Evolutionary conservation across 2,888 invertebrate genomes (phyloP), one percentile per base, ranked within the genome.

Genomic region (Chymomyza caudatula): DNA sequence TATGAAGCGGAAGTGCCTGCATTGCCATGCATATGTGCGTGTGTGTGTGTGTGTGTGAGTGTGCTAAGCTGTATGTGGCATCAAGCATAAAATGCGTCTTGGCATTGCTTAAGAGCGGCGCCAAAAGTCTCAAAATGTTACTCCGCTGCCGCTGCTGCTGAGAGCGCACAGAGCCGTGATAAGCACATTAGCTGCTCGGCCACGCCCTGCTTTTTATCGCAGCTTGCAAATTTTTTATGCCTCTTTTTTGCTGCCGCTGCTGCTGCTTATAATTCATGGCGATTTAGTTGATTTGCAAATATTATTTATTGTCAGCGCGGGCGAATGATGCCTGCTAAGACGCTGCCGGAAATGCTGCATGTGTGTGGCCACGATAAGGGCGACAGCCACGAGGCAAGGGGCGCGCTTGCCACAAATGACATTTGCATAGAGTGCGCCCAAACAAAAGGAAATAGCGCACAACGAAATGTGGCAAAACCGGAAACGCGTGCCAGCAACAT

Each of bases 301-400:
- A 85, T 87, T 88, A 87, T 87, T 87, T 87, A 87, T 87, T 88
- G 88, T 86, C 87, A 85, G 66, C 78, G 82, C 76, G 56, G 29
- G 81, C 67, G 25, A 8, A 47, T 42, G 51, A 51, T 60, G 51
- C 49, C 19, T 23, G 58, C 58, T 3, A 25, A 58, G 29, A 47
- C 29, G 17, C 8, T 13, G 17, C 29, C 51, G 58, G 59, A 64
- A 63, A 52, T 58, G 57, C 49, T 29, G 60, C 59, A 69, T 73
- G 70, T 81, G 74, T 84, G 71, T 63, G 71, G 29, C 67, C 4
- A 68, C 73, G 87, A 78, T 78, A 82, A 85, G 68, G 20, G 17
- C 17, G 19, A n/a, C 53, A 61, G 42, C 25, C 47, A n/a, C n/a
- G 58, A 19, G 58, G 8, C 37, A 37, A 37, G 29, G 29, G n/a